Percentiles rank a stretch among this genome's conserved stretches.
These are phyloP conservation scores for Clinocottus analis DNA, from an alignment of 2,113 vertebrate species.

Conservation along the genomic window DNA sequence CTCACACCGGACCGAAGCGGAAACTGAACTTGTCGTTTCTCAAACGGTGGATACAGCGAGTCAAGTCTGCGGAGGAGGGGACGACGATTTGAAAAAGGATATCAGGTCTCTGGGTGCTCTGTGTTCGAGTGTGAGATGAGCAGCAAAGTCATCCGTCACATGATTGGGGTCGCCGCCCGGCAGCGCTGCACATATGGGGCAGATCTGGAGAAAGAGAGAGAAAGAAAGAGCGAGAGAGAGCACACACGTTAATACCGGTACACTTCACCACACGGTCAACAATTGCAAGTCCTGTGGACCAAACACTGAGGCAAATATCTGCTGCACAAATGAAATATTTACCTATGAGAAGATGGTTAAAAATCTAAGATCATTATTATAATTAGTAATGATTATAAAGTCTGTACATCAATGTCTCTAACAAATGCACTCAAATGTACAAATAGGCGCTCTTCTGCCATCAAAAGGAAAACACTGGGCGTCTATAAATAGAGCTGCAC, in stretches of 20 bases:
- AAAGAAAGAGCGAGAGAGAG: not conserved
- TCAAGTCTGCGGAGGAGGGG: not conserved
- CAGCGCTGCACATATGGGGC: slow-evolving; percentile 98
- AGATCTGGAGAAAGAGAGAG: slow-evolving; percentile 90
- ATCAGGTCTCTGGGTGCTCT: slow-evolving; percentile 99
- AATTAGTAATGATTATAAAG: not conserved
- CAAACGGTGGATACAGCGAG: not conserved
- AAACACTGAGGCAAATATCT: slow-evolving; percentile 19
- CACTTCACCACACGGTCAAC: slow-evolving; percentile 18
- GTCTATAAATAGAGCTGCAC: slow-evolving; percentile 42
- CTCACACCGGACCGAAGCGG: too few relatives aligned
- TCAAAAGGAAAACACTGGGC: slow-evolving; percentile 10
- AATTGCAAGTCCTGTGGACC: slow-evolving; percentile 5
- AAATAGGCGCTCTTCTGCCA: slow-evolving; percentile 3
- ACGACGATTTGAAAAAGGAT: slow-evolving; percentile 87
- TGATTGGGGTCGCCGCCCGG: slow-evolving; percentile 99
- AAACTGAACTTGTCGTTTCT: too few relatives aligned
- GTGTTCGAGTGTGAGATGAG: slow-evolving; percentile 99
- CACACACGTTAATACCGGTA: slow-evolving; percentile 13
- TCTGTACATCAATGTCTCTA: too few relatives aligned
- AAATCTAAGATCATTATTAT: not conserved
- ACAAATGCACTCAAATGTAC: not conserved
- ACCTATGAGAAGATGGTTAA: not conserved
- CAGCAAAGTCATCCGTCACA: slow-evolving; percentile 99
- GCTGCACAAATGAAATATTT: not conserved